Percentiles rank a stretch among this genome's conserved stretches.
These are phyloP conservation scores for Philypnodon macrostomus DNA, from an alignment of 2,797 vertebrate species.

Conservation along the genomic window DNA sequence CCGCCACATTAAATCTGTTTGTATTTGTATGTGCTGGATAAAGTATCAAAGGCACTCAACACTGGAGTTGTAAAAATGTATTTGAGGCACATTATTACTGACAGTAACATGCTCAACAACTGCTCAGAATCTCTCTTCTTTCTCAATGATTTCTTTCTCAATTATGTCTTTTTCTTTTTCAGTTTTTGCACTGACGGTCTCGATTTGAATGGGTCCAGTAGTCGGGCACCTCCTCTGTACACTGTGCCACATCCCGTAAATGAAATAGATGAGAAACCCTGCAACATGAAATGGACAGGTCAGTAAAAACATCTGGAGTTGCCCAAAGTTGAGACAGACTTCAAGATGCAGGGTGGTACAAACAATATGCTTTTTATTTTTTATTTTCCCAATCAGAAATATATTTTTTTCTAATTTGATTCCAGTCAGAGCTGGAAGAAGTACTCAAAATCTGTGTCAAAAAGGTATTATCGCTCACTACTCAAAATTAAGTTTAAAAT, in stretches of 20 bases:
- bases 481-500: too few relatives aligned
- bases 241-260: slow-evolving; percentile 79
- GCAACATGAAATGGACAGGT: slow-evolving; percentile 16
- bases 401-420: too few relatives aligned
- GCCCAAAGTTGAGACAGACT: too few relatives aligned
- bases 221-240: slow-evolving; percentile 61
- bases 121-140: slow-evolving; percentile 58
- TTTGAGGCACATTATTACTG: slow-evolving; percentile 25
- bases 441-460: too few relatives aligned
- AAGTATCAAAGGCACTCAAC: too few relatives aligned
- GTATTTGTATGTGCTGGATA: neutral
- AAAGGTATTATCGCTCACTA: too few relatives aligned
- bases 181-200: slow-evolving; percentile 49
- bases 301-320: too few relatives aligned
- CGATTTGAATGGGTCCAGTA: slow-evolving; percentile 15
- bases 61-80: slow-evolving; percentile 14
- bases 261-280: slow-evolving; percentile 85
- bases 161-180: slow-evolving; percentile 31
- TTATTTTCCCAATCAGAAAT: too few relatives aligned
- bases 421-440: too few relatives aligned
- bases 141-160: slow-evolving; percentile 33
- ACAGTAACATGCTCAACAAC: slow-evolving; percentile 47
- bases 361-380: too few relatives aligned
- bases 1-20: too few relatives aligned
- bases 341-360: too few relatives aligned